phyloP scores from a whole-genome alignment of 1,140 invertebrate species.

The Grapholita molesta region DNA sequence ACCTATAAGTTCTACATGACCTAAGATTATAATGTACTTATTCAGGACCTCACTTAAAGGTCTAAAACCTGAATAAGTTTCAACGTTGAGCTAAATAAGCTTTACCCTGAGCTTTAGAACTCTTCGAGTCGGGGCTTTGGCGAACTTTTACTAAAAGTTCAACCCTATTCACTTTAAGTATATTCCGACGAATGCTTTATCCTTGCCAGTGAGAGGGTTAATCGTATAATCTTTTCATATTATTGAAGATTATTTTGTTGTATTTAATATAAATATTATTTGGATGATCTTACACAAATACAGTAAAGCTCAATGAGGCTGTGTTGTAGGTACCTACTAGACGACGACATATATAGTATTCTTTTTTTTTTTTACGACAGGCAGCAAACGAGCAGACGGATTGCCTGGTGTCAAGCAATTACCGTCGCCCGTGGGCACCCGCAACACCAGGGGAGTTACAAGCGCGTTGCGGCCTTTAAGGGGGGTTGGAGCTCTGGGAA shows the following conservation, averaged over 20 bases:
- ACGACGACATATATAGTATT: no score
- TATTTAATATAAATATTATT: no score
- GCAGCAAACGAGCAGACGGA: no score
- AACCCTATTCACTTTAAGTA: neutral
- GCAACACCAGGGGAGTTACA: no score
- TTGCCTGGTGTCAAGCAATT: no score
- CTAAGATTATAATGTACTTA: neutral
- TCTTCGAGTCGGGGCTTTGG: neutral
- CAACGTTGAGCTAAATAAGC: neutral
- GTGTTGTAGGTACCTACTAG: no score
- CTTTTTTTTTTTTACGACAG: no score
- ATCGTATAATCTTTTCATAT: neutral
- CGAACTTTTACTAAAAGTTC: neutral
- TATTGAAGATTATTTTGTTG: neutral
- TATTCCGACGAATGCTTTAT: neutral
- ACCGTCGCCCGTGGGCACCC: no score
- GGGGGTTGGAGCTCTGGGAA: no score
- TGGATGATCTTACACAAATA: no score
- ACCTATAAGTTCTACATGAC: neutral
- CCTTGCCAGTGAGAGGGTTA: neutral
- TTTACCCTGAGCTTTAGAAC: neutral
- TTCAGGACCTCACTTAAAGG: neutral
- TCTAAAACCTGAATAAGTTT: neutral
- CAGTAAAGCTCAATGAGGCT: no score
- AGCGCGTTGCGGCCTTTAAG: no score